Evolutionary conservation across 2,113 vertebrate genomes (phyloP).

Genomic region (Chaetops frenatus): DNA sequence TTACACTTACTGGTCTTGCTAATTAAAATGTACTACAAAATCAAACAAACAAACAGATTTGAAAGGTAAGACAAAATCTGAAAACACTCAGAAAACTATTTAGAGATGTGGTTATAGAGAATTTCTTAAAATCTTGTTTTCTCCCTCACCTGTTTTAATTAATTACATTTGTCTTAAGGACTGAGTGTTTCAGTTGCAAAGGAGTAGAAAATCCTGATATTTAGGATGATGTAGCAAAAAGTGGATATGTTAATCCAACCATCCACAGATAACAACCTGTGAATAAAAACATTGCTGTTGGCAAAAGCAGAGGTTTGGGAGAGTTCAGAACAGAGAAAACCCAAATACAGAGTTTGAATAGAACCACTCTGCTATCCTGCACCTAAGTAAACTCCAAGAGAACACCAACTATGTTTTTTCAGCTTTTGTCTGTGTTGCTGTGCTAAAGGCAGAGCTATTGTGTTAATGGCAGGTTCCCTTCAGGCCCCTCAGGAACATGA

Average conservation of each 20-base stretch:
- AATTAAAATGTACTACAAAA: not conserved
- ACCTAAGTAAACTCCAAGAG: conserved; percentile 4
- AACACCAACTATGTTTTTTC: conserved; percentile 31
- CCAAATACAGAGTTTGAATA: not conserved
- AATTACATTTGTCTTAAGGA: not conserved
- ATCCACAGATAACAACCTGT: not conserved
- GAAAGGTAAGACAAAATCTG: not conserved
- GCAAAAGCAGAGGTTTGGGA: not conserved
- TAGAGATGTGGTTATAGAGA: not conserved
- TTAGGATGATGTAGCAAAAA: not conserved
- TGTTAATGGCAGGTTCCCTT: not conserved
- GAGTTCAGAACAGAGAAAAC: not conserved
- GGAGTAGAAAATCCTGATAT: not conserved
- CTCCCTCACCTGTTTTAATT: not conserved
- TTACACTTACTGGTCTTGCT: not conserved
- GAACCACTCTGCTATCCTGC: not conserved
- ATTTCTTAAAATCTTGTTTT: not conserved
- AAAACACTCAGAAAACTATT: not conserved
- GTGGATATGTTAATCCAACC: not conserved
- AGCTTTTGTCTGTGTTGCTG: conserved; percentile 21
- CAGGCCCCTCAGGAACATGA: not conserved
- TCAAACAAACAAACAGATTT: not conserved
- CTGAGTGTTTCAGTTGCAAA: not conserved
- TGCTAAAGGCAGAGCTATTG: conserved; percentile 13
- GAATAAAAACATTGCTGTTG: not conserved